phyloP scores from a whole-genome alignment of 2,888 invertebrate species.

The Drosophila testacea region DNA sequence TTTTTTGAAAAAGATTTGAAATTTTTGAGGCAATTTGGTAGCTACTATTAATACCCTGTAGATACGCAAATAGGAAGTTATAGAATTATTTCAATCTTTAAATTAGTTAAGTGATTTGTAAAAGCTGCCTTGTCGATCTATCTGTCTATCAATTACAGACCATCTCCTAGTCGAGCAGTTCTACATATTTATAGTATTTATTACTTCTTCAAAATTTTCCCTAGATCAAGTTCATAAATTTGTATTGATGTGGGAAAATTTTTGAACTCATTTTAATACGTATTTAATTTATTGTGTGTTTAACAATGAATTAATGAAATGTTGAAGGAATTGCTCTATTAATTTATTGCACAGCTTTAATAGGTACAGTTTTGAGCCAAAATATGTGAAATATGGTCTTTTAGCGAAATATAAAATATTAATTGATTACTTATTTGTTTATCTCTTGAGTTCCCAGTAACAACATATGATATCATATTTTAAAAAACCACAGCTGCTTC shows the following conservation, averaged over 20 bases:
- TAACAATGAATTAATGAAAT: constrained; percentile 38
- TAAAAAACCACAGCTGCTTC: no score
- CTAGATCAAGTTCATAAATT: constrained; percentile 30
- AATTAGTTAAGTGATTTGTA: no score
- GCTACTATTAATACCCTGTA: not conserved
- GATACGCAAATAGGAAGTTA: no score
- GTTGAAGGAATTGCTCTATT: constrained; percentile 31
- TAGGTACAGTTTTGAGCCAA: constrained; percentile 16
- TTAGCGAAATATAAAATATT: constrained; percentile 26
- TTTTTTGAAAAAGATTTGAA: constrained; percentile 3
- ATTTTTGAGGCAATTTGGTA: constrained; percentile 1
- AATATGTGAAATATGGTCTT: not conserved
- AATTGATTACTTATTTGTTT: constrained; percentile 23
- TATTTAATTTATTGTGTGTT: constrained; percentile 53
- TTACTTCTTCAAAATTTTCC: constrained; percentile 13
- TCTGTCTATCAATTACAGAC: not conserved
- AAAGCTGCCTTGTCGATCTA: not conserved
- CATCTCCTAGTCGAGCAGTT: constrained; percentile 4
- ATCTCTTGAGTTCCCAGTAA: constrained; percentile 2
- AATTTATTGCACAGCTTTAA: constrained; percentile 17
- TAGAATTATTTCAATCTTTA: no score
- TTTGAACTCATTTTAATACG: constrained; percentile 11
- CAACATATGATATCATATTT: constrained; percentile 14
- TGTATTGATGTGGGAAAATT: constrained; percentile 23
- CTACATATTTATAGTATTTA: constrained; percentile 4